Base-by-base conservation (phyloP, 1,140 invertebrate species). In the Cotesia chilonis region DNA sequence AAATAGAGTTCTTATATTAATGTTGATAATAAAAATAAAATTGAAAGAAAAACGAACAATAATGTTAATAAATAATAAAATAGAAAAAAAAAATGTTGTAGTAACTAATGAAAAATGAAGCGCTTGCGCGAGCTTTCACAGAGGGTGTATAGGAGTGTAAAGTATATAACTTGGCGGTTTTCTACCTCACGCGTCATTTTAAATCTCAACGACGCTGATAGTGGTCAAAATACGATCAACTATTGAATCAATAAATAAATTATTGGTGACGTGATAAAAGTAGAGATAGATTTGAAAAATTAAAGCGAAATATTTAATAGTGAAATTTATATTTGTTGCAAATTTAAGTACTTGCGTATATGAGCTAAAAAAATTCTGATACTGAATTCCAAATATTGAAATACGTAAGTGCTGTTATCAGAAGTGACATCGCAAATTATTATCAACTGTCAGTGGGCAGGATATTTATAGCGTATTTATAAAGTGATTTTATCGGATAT, bases 111-210 rank as follows among this genome's bases (percentile, higher is more conserved):
- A 72, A 60, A 57, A 20, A 38, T 59, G n/a, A 14, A 51, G 61
- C 51, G 70, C 51, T 61, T 72, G 59, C 55, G 66, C 60, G 67
- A 37, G 14, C 37, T 12, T 38, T 37, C 41, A 37, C 14, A n/a
- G 71, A 51, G 71, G 51, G 65, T 17, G 9, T 52, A 14, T 35
- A 6, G 28, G 28, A 28, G 28, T 28, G 41, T 17, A 1, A 76
- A 77, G 78, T 79, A 77, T 77, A 77, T 76, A 78, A 73, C 64
- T 69, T 54, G 66, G 78, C 36, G 71, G 64, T 71, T 70, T 64
- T 41, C 72, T 65, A 52, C 72, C 47, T 71, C 55, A 73, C 61
- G 51, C 75, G 71, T 75, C 76, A 75, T 69, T 72, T 72, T 68
- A 71, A 60, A 75, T 69, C 69, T 72, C 64, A 71, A 74, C 73